Conservation (phyloP, 2,888 invertebrate species). For the Dastarcus helophoroides region DNA sequence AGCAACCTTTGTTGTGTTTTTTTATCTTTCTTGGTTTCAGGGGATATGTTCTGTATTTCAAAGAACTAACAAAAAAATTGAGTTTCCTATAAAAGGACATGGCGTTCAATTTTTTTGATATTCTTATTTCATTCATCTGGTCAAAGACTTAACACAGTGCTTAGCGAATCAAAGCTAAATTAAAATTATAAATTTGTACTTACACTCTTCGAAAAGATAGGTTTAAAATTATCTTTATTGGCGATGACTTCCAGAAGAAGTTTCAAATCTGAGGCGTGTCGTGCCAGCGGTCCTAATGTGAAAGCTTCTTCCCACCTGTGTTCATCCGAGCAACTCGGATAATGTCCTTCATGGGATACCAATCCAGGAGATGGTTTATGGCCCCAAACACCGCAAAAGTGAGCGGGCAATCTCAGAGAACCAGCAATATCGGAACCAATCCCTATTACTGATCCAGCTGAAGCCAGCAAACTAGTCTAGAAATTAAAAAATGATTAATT, state of each 20-base stretch:
- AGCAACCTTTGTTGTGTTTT: too few relatives aligned
- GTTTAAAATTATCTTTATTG: too few relatives aligned
- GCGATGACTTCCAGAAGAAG: constrained; percentile 60
- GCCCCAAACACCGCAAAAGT: constrained; percentile 88
- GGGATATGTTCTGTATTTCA: too few relatives aligned
- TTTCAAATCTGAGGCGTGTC: constrained; percentile 75
- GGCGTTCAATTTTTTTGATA: too few relatives aligned
- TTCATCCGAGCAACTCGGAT: constrained; percentile 49
- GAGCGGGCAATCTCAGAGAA: constrained; percentile 76
- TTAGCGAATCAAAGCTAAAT: constrained; percentile 1
- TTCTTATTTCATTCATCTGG: too few relatives aligned
- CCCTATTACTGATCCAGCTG: constrained; percentile 72
- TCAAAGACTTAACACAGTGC: too few relatives aligned
- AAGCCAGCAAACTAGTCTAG: constrained; percentile 60
- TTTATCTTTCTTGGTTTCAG: too few relatives aligned
- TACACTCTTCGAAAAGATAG: too few relatives aligned
- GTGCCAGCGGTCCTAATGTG: constrained; percentile 73
- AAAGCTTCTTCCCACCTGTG: constrained; percentile 59
- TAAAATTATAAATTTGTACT: neutral
- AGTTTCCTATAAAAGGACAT: too few relatives aligned
- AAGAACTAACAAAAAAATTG: too few relatives aligned
- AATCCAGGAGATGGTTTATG: constrained; percentile 73
- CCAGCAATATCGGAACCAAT: constrained; percentile 86
- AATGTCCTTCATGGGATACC: constrained; percentile 55
- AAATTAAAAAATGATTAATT: constrained; percentile 18